A percentile compares a stretch with the other conserved stretches of the same genome.
Evolutionary conservation across 2,888 invertebrate species (phyloP).

Genomic region (Ischnura elegans): DNA sequence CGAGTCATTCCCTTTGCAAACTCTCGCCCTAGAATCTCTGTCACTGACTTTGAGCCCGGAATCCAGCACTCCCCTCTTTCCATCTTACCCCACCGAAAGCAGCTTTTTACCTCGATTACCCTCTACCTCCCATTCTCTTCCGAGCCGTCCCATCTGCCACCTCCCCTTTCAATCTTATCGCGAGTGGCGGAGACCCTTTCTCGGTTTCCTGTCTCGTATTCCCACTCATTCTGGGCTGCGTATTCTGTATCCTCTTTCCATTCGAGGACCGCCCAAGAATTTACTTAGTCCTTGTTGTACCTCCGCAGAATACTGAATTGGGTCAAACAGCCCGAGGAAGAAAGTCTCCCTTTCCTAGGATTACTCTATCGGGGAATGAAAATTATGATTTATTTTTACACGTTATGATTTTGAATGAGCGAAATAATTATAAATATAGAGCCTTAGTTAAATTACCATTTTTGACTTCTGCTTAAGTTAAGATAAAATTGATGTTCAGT

Average conservation of each 20-base stretch:
- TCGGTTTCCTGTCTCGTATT: background rate
- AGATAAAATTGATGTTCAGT: no score
- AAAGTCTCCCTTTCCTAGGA: no score
- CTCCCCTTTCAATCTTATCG: background rate
- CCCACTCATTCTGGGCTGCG: no score
- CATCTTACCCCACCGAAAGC: background rate
- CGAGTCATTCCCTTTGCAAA: conserved; percentile 53
- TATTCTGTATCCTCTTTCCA: background rate
- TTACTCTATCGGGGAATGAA: no score
- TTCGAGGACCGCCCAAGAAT: background rate
- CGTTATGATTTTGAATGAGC: no score
- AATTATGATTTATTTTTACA: no score
- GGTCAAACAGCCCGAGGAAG: no score
- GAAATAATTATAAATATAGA: no score
- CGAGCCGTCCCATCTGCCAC: background rate
- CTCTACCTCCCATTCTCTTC: background rate
- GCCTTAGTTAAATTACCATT: no score
- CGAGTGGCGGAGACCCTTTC: background rate
- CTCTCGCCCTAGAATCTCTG: conserved; percentile 52
- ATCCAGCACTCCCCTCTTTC: background rate
- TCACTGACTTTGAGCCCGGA: conserved; percentile 54
- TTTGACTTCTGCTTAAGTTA: no score
- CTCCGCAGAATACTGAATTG: no score
- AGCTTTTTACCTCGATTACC: background rate
- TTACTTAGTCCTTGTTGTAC: no score